Evolutionary conservation across 2,888 invertebrate species (phyloP).

Genomic region (Thymelicus sylvestris): DNA sequence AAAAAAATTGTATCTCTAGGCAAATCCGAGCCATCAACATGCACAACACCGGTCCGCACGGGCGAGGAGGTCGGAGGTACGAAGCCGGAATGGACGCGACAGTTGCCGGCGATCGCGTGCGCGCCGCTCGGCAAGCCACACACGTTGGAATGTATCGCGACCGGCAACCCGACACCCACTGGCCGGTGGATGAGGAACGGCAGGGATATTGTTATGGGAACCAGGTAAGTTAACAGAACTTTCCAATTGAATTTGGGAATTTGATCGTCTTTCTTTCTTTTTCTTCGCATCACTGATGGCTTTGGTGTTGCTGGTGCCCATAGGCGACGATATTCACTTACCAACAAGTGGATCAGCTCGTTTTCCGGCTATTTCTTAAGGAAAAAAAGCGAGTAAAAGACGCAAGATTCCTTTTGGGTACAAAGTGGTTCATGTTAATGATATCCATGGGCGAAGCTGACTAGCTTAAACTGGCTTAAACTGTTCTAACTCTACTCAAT

Average conservation of each 20-base stretch:
- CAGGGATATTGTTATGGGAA: slow-evolving; percentile 92
- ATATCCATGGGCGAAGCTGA: too few relatives aligned
- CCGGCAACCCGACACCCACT: slow-evolving; percentile 94
- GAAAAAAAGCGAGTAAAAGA: too few relatives aligned
- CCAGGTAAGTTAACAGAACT: slow-evolving; percentile 63
- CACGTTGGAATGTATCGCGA: slow-evolving; percentile 94
- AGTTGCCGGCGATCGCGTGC: slow-evolving; percentile 90
- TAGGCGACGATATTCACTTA: too few relatives aligned
- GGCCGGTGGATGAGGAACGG: slow-evolving; percentile 97
- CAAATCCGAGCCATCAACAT: slow-evolving; percentile 94
- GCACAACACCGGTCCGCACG: slow-evolving; percentile 96
- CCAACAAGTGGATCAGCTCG: too few relatives aligned
- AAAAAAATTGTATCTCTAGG: slow-evolving; percentile 54
- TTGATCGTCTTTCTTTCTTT: too few relatives aligned
- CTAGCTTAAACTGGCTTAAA: too few relatives aligned
- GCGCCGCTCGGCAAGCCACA: slow-evolving; percentile 93
- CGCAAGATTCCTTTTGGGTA: too few relatives aligned
- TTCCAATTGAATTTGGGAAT: too few relatives aligned
- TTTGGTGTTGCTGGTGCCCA: too few relatives aligned
- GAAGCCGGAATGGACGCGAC: slow-evolving; percentile 95
- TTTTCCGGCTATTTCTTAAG: too few relatives aligned
- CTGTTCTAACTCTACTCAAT: neutral
- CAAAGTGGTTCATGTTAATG: too few relatives aligned
- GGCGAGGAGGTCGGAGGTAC: slow-evolving; percentile 95
- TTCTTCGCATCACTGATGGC: too few relatives aligned